Conservation (phyloP, 1,140 invertebrate genomes). For the Drosophila kohkoa region DNA sequence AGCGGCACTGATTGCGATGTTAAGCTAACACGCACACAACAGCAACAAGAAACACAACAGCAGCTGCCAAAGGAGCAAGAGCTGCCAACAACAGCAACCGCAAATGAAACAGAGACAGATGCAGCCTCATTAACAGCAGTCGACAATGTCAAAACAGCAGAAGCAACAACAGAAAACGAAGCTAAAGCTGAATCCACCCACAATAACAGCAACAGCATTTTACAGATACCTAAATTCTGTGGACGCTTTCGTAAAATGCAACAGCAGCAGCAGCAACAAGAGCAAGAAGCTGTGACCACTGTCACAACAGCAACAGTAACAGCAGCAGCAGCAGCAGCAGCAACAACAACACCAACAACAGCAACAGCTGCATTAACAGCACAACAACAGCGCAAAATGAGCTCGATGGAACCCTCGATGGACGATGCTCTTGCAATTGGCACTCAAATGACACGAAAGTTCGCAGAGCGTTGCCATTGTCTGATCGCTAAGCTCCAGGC, state of each 20-base stretch:
- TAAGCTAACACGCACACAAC: conserved; percentile 5
- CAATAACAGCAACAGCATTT: conserved; percentile 42
- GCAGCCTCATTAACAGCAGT: conserved; percentile 26
- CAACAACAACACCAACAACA: conserved; percentile 17
- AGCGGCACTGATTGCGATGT: conserved; percentile 31
- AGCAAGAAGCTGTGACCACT: conserved; percentile 2
- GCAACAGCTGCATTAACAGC: conserved; percentile 45
- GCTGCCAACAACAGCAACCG: neutral
- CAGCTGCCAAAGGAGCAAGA: conserved; percentile 9
- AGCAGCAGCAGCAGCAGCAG: conserved; percentile 20
- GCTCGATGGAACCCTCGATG: conserved; percentile 77
- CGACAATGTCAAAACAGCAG: conserved; percentile 35
- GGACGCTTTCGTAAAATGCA: conserved; percentile 67
- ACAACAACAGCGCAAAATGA: conserved; percentile 68
- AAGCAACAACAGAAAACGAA: conserved; percentile 14
- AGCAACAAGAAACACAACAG: conserved; percentile 10
- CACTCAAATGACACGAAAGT: conserved; percentile 75
- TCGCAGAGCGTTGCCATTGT: conserved; percentile 64
- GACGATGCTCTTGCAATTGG: conserved; percentile 78
- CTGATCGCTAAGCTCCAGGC: conserved; percentile 67
- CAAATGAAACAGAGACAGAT: conserved; percentile 8
- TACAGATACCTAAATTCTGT: conserved; percentile 61
- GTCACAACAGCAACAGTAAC: neutral
- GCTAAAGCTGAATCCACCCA: conserved; percentile 9
- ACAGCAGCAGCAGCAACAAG: conserved; percentile 22